Base-by-base conservation (phyloP, 2,113 vertebrate species). In the Anhinga anhinga region DNA sequence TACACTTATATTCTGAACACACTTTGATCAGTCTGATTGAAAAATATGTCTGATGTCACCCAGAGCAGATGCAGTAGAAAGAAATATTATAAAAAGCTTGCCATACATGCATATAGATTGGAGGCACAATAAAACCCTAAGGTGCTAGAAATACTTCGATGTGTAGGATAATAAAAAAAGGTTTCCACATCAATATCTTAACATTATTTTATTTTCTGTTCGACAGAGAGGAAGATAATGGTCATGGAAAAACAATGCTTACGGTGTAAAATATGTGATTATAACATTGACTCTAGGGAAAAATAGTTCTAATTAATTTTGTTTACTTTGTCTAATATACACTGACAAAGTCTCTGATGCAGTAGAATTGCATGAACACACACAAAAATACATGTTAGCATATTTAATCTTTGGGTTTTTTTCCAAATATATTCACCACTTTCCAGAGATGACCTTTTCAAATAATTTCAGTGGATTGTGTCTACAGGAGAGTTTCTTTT, bases 1-100 rank as follows among this genome's bases (percentile, higher is more conserved):
- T 66, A 34, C 15, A 70, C 38, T 94, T 95, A 91, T 29, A 84
- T 56, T 93, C 77, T 95, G 77, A 92, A 95, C 13, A 87, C 18
- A 56, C 50, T 96, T 95, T 92, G 87, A 95, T 92, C 55, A 63
- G 36, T 94, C 74, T 97, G 82, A 93, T 93, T 95, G 82, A 97
- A 96, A 98, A 97, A 95, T 92, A 90, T 15, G 25, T 32, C 81
- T 93, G 61, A 84, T 91, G 96, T 78, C 11, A 89, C 15, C 26
- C 53, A 96, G 50, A 96, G 34, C 62, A 96, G 61, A 59, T 53
- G 77, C n/a, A 92, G 32, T 21, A 82, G 50, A 85, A 89, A 19
- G 9, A 88, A 82, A 25, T 69, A 27, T 87, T 95, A 97, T 93
- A 92, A 97, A 98, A 96, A 82, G 0, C 65, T 94, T 95, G 56